phyloP scores from a whole-genome alignment of 2,888 invertebrate species.

The Rhaphigaster nebulosa region DNA sequence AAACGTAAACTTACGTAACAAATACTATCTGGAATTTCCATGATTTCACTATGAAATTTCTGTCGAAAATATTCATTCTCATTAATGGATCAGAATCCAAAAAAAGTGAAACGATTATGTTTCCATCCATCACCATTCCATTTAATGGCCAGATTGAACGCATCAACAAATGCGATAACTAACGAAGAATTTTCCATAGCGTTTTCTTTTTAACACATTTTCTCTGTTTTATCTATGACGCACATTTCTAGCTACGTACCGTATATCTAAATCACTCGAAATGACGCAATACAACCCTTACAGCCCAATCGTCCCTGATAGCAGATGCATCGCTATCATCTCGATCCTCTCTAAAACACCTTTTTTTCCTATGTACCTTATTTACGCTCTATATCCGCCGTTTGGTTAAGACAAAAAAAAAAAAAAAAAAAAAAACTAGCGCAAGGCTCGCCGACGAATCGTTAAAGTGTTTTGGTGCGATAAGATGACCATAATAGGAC shows the following conservation, averaged over 20 bases:
- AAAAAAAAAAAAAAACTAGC: slow-evolving; percentile 33
- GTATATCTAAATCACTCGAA: not conserved
- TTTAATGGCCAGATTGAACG: not conserved
- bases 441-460: slow-evolving; percentile 4
- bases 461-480: slow-evolving; percentile 7
- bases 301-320: not conserved
- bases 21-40: too few relatives aligned
- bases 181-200: not conserved
- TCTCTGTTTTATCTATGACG: not conserved
- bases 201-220: not conserved
- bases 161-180: not conserved
- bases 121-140: not conserved
- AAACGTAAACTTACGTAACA: too few relatives aligned
- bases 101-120: too few relatives aligned
- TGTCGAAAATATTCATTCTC: too few relatives aligned
- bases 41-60: too few relatives aligned
- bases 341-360: not conserved
- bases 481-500: not conserved
- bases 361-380: not conserved
- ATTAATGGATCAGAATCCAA: too few relatives aligned
- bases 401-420: not conserved
- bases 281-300: not conserved
- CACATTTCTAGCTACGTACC: not conserved
- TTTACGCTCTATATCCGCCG: not conserved
- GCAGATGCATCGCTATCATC: not conserved